These are phyloP conservation scores for Alosa sapidissima DNA, from an alignment of 2,797 vertebrate genomes.

Conservation along the genomic window DNA sequence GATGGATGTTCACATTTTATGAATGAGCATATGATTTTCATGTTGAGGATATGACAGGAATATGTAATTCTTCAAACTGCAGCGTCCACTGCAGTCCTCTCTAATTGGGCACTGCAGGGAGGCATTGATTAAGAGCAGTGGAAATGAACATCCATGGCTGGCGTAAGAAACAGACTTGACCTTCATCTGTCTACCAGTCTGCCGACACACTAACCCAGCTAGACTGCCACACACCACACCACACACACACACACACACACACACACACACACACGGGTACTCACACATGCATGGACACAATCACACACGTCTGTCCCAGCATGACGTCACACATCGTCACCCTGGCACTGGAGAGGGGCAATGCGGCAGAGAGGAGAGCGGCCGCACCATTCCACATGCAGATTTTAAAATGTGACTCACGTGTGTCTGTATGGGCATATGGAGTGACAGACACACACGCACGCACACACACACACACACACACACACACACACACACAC, in stretches of 20 bases:
- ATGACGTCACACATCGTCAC: neutral
- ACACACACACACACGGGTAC: slow-evolving; percentile 12
- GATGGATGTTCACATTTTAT: neutral
- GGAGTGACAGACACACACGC: neutral
- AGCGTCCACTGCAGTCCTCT: neutral
- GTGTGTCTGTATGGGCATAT: neutral
- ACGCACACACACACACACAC: neutral
- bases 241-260: neutral
- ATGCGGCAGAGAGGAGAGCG: neutral
- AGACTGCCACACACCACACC: neutral
- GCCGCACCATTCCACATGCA: neutral
- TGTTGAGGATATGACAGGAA: neutral
- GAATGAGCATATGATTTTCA: neutral
- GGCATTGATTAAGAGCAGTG: slow-evolving; percentile 15
- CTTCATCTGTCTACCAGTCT: slow-evolving; percentile 7
- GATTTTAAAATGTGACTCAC: neutral
- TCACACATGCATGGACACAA: neutral
- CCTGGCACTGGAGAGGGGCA: neutral
- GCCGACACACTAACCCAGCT: slow-evolving; percentile 10
- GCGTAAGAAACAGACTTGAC: neutral
- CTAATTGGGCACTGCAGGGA: neutral
- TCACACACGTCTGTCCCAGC: neutral
- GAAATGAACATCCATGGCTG: neutral
- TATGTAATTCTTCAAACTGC: neutral
- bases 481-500: no score